Evolutionary conservation across 2,797 vertebrate species (phyloP), one percentile per base, ranked within the genome.

Genomic region (Coregonus suidteri): DNA sequence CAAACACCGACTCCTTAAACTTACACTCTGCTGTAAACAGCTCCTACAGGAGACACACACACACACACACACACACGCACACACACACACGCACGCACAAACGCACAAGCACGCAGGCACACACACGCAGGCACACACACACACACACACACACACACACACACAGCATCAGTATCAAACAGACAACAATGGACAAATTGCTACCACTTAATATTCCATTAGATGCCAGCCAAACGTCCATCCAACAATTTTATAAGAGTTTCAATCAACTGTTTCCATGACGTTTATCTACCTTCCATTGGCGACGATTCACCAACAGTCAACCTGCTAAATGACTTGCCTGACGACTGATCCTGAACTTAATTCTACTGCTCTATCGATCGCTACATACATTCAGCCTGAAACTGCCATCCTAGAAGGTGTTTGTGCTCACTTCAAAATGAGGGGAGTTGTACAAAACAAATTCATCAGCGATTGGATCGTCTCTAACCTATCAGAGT

Each of bases 1-100:
- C 97, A 82, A 97, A 98, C 93, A 98, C 97, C n/a, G 97, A 98
- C 91, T 98, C 97, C 93, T 98, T 98, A 91, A 98, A 98, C 93
- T 98, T 98, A 92, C 97, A 98, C 93, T 98, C 97, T 1, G 96
- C 94, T 67, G 97, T 98, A 93, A 98, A 98, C 95, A 97, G 95
- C 94, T 98, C 97, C 97, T 98, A 89, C 80, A 69, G 79, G 30
- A 71, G 76, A 74, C 79, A 80, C 78, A 78, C 16, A 54, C 16
- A 51, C 73, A 65, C 41, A 73, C 75, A 18, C 79, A 67, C 7
- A 9, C 3, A 65, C 11, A 65, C 20, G 9, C 9, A 20, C 59
- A 1, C 20, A 20, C 4, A n/a, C 25, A 11, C 62, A 9, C 3
- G n/a, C n/a, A 65, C 41, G 74, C 75, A 18, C 79, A 67, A 72